Base-by-base conservation (phyloP, 1,140 invertebrate genomes). In the Eriosoma lanigerum region DNA sequence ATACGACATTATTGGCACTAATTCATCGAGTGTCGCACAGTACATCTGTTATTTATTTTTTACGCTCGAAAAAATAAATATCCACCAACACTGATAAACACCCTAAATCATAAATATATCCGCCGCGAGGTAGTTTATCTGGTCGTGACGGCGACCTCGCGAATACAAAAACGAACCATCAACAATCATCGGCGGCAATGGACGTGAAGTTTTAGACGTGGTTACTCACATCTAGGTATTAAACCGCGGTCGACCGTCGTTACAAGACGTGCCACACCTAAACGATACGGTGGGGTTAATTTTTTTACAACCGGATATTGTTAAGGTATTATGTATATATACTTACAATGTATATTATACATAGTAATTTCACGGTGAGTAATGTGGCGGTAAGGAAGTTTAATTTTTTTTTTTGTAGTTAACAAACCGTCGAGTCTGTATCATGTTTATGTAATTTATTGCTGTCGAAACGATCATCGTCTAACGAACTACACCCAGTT, bases 391-490 rank as follows among this genome's bases (percentile, higher is more conserved):
- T 38, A 38, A 3, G 32, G 32, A 38, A 38, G 62, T 38, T 26
- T n/a, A n/a, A 13, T 26, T 64, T 44, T 12, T 64, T 64, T 38
- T 64, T 64, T 12, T 56, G n/a, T 21, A 3, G 32, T 38, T 38
- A 38, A 38, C 32, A 38, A 8, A 38, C 32, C 32, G 3, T 38
- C 32, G 32, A 4, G 32, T 38, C 32, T 38, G 8, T 38, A 38
- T 38, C 32, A 4, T 8, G 32, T 38, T n/a, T n/a, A n/a, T n/a
- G n/a, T n/a, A n/a, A 38, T 60, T 58, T 52, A 52, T 52, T 10
- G 52, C 62, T 64, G 62, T 64, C 62, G 62, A 64, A 64, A 64
- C 62, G 62, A 10, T 38, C 62, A 12, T 44, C 19, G 32, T n/a
- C 64, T 15, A 10, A 46, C 64, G 21, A 46, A 66, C 64, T 32